Evolutionary conservation across 2,888 invertebrate species (phyloP), one percentile per base, ranked within the genome.

Genomic region (Synergus japonicus): DNA sequence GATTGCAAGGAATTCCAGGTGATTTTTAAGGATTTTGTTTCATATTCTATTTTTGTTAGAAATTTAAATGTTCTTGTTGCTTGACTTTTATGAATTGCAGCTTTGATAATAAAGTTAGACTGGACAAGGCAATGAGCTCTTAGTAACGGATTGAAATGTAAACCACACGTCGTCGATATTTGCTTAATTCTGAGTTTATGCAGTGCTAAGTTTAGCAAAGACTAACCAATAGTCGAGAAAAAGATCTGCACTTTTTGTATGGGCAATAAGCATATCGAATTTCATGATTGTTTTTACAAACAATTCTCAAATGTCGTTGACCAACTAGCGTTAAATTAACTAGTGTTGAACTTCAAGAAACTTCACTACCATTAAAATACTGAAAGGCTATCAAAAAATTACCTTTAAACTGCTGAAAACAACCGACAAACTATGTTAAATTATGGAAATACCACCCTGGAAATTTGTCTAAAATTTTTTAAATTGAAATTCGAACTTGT

Each of bases 121-220:
- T 8, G 54, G n/a, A 54, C 54, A 54, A 54, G 54, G n/a, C 54
- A 54, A 54, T 54, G 54, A 54, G 54, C 54, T 54, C 54, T 54
- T n/a, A 8, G 49, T 54, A 54, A 54, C n/a, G n/a, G n/a, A n/a
- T n/a, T n/a, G n/a, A n/a, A 54, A 54, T 54, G n/a, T 54, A 54
- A 54, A 54, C 54, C 54, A 54, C n/a, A 8, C 54, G n/a, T 54
- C 54, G 54, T 54, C n/a, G n/a, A 54, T 54, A 54, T 54, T 54
- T 54, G n/a, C n/a, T 54, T 54, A n/a, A 54, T 54, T 54, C 54
- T n/a, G 54, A 54, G 54, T 54, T 54, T 54, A n/a, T 54, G 54
- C 54, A n/a, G 54, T 54, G 54, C 54, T 54, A 54, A 54, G n/a
- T n/a, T n/a, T 54, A 54, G n/a, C 54, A 54, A n/a, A 8, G 54